Evolutionary conservation across 2,888 invertebrate species (phyloP).

Genomic region (Hofmannophila pseudospretella): DNA sequence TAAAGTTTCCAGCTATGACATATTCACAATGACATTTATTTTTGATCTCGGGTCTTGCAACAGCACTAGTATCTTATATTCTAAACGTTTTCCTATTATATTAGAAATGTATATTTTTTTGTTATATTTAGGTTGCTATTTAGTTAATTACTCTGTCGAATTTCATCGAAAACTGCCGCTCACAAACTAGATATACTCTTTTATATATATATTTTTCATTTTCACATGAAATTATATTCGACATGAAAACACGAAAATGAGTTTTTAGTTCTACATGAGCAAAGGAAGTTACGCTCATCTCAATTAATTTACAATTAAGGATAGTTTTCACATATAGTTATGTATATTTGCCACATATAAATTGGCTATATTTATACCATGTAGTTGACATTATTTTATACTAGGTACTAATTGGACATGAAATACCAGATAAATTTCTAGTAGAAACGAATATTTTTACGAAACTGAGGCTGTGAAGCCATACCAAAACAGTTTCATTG

Average conservation of each 20-base stretch:
- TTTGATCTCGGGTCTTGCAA: slow-evolving; percentile 67
- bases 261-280: slow-evolving; percentile 8
- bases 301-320: slow-evolving; percentile 12
- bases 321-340: slow-evolving; percentile 13
- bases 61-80: slow-evolving; percentile 39
- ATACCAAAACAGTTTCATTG: slow-evolving; percentile 54
- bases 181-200: slow-evolving; percentile 37
- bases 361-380: slow-evolving; percentile 24
- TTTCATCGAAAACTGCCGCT: slow-evolving; percentile 27
- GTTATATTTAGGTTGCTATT: slow-evolving; percentile 37
- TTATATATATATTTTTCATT: slow-evolving; percentile 14
- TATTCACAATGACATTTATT: slow-evolving; percentile 53
- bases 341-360: slow-evolving; percentile 10
- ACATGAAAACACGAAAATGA: slow-evolving; percentile 3
- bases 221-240: slow-evolving; percentile 1
- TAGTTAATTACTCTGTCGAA: slow-evolving; percentile 31
- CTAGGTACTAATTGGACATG: slow-evolving; percentile 32
- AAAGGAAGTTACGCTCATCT: slow-evolving; percentile 16
- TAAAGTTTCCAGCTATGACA: slow-evolving; percentile 51
- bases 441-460: slow-evolving; percentile 49
- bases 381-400: slow-evolving; percentile 27
- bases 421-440: slow-evolving; percentile 42
- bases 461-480: slow-evolving; percentile 65
- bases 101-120: slow-evolving; percentile 52
- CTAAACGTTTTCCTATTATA: slow-evolving; percentile 40